phyloP scores from a whole-genome alignment of 2,797 vertebrate genomes.

The Myotis findleyi region DNA sequence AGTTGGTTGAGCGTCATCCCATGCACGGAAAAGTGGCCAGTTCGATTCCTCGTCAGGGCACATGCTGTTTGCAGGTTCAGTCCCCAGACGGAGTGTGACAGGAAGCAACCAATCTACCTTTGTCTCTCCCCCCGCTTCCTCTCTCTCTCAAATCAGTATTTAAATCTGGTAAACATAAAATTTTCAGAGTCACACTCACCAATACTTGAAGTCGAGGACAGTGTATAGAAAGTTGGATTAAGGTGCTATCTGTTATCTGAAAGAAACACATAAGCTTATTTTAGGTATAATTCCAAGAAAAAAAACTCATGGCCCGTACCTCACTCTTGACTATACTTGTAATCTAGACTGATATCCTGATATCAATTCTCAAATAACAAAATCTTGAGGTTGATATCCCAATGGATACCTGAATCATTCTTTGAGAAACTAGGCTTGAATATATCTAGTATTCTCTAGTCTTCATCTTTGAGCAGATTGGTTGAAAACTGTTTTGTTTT shows the following conservation, averaged over 20 bases:
- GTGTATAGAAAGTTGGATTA: constrained; percentile 98
- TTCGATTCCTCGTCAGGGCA: neutral
- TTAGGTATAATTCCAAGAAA: constrained; percentile 43
- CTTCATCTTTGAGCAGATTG: neutral
- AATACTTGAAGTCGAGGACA: constrained; percentile 98
- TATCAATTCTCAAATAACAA: constrained; percentile 19
- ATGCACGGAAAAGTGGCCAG: neutral
- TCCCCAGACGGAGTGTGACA: neutral
- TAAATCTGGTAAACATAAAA: neutral
- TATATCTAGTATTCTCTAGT: neutral
- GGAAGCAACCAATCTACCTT: neutral
- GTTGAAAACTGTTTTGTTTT: constrained; percentile 19
- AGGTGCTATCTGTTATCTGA: constrained; percentile 97
- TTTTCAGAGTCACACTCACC: constrained; percentile 89
- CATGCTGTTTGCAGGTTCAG: neutral
- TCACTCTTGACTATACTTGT: constrained; percentile 7
- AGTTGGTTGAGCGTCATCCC: neutral
- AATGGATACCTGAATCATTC: neutral
- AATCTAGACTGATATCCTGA: neutral
- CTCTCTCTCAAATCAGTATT: neutral
- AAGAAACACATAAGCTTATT: constrained; percentile 20
- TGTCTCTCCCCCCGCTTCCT: neutral
- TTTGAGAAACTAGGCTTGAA: neutral
- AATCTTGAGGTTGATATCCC: neutral
- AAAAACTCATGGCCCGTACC: neutral